Percentiles rank a stretch among this genome's conserved stretches.
These are phyloP conservation scores for Lithobates pipiens DNA, from an alignment of 2,797 vertebrate species.

Conservation along the genomic window DNA sequence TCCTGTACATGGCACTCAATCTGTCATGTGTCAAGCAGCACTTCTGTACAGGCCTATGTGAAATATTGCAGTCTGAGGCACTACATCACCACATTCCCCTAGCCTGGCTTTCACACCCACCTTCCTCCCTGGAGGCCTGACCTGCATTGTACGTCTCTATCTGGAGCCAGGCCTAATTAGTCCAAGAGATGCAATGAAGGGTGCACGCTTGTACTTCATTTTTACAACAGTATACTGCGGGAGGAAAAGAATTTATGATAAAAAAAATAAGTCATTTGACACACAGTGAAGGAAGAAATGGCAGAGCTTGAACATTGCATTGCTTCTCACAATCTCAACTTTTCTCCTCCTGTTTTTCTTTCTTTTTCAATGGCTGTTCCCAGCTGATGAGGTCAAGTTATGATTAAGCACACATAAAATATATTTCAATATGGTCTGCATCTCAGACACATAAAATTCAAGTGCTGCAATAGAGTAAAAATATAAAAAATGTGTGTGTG, in stretches of 20 bases:
- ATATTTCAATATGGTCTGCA: neutral
- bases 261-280: constrained; percentile 74
- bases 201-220: constrained; percentile 74
- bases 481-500: too few species aligned
- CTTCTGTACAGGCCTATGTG: constrained; percentile 68
- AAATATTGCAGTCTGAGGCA: constrained; percentile 69
- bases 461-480: too few species aligned
- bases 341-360: constrained; percentile 78
- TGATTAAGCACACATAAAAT: constrained; percentile 12
- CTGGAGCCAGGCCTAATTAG: constrained; percentile 74
- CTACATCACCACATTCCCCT: constrained; percentile 68
- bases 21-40: constrained; percentile 78
- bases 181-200: constrained; percentile 61
- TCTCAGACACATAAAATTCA: too few species aligned
- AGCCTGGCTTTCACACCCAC: constrained; percentile 66
- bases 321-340: constrained; percentile 76
- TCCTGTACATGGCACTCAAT: constrained; percentile 80
- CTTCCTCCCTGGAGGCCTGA: constrained; percentile 68
- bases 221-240: constrained; percentile 68
- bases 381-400: constrained; percentile 79
- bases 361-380: constrained; percentile 75
- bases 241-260: constrained; percentile 72
- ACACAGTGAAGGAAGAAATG: constrained; percentile 72
- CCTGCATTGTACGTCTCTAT: constrained; percentile 68
- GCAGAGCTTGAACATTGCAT: constrained; percentile 74